Evolutionary conservation across 2,113 vertebrate genomes (phyloP), one percentile per base, ranked within the genome.

Genomic region (human): DNA sequence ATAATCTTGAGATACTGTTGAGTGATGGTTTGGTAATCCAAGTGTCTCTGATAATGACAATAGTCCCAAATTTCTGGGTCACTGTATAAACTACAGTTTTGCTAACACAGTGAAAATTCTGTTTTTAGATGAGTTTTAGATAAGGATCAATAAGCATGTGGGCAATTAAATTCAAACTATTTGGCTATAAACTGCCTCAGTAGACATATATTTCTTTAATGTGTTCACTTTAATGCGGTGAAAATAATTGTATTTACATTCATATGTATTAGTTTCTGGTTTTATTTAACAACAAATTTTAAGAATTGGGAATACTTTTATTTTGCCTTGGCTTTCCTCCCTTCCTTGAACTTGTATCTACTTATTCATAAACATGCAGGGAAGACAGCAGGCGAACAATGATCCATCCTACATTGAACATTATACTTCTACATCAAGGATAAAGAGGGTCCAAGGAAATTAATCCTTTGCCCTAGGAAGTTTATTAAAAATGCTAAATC

Each of bases 401-500:
- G 45, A 96, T 97, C 92, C 66, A 96, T 52, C 75, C 88, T 94
- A 30, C 0, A 94, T 35, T 97, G 96, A 94, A 95, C 55, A 76
- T 91, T 97, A 76, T 57, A 90, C 35, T 96, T 95, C 75, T 93
- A 68, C 25, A 89, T 94, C 48, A 79, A 93, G 43, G 73, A 96
- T 97, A 96, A 97, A 96, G 88, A 96, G 81, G 73, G 95, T 97
- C 94, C 92, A 94, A 92, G 90, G 95, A 98, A 97, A 98, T 98
- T 98, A 98, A 98, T 98, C 81, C 85, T 97, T 97, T 97, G 95
- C 90, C 94, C 93, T 96, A 90, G 92, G 94, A 98, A 97, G 94
- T 97, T 98, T 97, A 98, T 98, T 98, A 96, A 98, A 98, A 98
- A 96, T 97, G 97, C 87, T 98, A 97, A 98, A 98, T 97, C 96